These are phyloP conservation scores for Macrochelys suwanniensis DNA, from an alignment of 2,797 vertebrate genomes.

Conservation along the genomic window DNA sequence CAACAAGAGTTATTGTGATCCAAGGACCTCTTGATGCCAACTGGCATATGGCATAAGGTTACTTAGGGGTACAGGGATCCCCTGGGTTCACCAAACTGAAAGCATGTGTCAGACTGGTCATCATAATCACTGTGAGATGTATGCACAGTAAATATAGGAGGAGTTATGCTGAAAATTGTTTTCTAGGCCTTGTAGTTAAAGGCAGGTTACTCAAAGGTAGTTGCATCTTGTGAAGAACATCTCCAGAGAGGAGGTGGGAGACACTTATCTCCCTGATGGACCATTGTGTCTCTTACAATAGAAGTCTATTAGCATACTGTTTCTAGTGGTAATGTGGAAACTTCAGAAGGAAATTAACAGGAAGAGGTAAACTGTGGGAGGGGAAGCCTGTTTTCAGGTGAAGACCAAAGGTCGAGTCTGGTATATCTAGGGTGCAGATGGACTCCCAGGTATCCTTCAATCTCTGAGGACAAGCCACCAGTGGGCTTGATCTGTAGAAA, in stretches of 20 bases:
- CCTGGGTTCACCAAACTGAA: background rate
- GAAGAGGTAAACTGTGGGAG: too few relatives aligned
- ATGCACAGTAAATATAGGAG: background rate
- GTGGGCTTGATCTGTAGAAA: too few relatives aligned
- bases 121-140: background rate
- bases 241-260: background rate
- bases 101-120: background rate
- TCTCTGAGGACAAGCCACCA: too few relatives aligned
- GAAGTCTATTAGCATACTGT: background rate
- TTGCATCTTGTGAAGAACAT: background rate
- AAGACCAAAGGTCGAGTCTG: too few relatives aligned
- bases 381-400: too few relatives aligned
- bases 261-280: background rate
- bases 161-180: background rate
- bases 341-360: too few relatives aligned
- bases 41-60: background rate
- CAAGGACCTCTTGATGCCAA: background rate
- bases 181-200: background rate
- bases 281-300: background rate
- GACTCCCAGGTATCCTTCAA: too few relatives aligned
- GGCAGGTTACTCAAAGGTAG: background rate
- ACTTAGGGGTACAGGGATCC: background rate
- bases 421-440: too few relatives aligned
- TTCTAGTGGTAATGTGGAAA: background rate
- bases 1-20: background rate